Conservation (phyloP, 2,888 invertebrate genomes). For the Acanthosepion lycidas region DNA sequence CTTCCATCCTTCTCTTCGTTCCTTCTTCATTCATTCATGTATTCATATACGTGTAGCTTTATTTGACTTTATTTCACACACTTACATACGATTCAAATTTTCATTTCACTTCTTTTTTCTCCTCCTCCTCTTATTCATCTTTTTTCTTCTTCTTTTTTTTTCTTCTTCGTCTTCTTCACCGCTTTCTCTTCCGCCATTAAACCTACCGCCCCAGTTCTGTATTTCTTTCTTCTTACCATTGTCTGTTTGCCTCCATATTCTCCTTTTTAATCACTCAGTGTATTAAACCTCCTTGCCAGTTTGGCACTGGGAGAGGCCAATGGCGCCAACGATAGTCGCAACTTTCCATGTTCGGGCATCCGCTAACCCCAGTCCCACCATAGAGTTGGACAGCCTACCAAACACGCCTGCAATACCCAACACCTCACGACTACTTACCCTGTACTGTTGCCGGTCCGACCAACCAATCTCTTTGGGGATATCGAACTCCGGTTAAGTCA, state of each 20-base stretch:
- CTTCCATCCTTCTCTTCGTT: too few relatives aligned
- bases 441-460: background rate
- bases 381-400: background rate
- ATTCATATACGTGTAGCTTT: too few relatives aligned
- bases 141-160: too few relatives aligned
- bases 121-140: fast-evolving
- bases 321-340: background rate
- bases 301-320: background rate
- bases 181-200: background rate
- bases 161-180: too few relatives aligned
- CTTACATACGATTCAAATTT: too few relatives aligned
- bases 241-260: background rate
- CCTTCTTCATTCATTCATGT: too few relatives aligned
- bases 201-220: background rate
- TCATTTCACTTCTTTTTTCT: too few relatives aligned
- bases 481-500: background rate
- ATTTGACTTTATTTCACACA: too few relatives aligned
- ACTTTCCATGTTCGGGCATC: constrained; percentile 17
- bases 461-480: background rate
- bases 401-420: background rate
- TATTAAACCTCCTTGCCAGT: background rate
- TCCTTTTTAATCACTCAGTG: background rate
- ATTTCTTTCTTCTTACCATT: background rate
- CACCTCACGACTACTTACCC: background rate
- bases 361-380: background rate